These are phyloP conservation scores for Cebus imitator DNA, from an alignment of 2,113 vertebrate genomes.

Conservation along the genomic window DNA sequence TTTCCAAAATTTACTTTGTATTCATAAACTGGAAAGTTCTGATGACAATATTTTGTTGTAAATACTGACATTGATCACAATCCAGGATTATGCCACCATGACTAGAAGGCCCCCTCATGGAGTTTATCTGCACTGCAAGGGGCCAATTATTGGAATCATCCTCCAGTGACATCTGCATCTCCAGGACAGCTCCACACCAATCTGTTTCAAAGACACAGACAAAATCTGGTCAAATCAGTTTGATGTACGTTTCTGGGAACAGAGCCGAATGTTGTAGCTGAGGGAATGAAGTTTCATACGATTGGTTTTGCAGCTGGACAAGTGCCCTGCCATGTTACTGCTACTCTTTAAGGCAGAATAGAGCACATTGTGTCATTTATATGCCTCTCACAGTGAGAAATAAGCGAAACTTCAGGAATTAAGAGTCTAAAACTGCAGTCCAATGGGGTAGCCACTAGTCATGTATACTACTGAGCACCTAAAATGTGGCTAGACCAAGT, in stretches of 20 bases:
- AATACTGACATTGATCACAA: background rate
- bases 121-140: background rate
- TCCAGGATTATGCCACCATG: background rate
- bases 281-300: background rate
- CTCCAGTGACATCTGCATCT: background rate
- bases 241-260: background rate
- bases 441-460: background rate
- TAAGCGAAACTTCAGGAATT: background rate
- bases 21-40: background rate
- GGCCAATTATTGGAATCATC: background rate
- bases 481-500: background rate
- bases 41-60: background rate
- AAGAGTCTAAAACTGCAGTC: background rate
- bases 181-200: too few relatives aligned
- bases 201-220: background rate
- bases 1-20: background rate
- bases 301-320: background rate
- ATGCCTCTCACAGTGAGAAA: background rate
- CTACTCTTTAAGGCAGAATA: background rate
- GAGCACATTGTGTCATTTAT: background rate
- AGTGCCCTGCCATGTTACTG: background rate
- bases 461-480: background rate
- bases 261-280: background rate
- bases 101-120: constrained; percentile 26
- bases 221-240: background rate